These are phyloP conservation scores for Meloidogyne exigua DNA, from an alignment of 1,140 invertebrate species.

Conservation along the genomic window DNA sequence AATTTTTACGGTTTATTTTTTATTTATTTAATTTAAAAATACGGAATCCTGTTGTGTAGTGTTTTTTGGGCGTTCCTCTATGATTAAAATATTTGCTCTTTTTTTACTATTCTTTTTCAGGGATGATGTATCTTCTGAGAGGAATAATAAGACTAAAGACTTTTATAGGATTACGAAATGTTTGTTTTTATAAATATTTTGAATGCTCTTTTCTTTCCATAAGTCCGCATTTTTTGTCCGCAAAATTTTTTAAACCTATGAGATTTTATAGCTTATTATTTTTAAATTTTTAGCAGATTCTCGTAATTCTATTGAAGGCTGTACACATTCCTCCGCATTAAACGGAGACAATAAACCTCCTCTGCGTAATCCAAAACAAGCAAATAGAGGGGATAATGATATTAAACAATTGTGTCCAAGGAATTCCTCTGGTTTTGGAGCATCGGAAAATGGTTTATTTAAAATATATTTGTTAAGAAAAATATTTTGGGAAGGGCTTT, in stretches of 20 bases:
- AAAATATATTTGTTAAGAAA: not conserved
- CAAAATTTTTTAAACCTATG: too few relatives aligned
- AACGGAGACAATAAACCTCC: not conserved
- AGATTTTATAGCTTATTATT: too few relatives aligned
- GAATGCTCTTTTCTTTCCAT: too few relatives aligned
- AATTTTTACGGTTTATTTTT: not conserved
- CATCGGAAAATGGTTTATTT: not conserved
- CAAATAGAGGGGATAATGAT: slow-evolving; percentile 4
- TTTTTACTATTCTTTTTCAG: not conserved
- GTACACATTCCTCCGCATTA: not conserved
- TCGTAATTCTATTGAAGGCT: slow-evolving; percentile 9
- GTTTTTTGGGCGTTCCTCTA: too few relatives aligned
- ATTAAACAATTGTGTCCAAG: not conserved
- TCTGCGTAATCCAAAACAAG: not conserved
- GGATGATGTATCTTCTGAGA: not conserved
- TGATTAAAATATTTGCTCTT: not conserved
- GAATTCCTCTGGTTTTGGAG: not conserved
- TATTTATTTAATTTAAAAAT: not conserved
- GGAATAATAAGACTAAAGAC: not conserved
- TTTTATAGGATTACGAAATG: slow-evolving; percentile 25
- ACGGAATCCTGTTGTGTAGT: too few relatives aligned
- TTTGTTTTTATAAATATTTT: too few relatives aligned
- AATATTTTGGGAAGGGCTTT: too few relatives aligned
- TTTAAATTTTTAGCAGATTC: slow-evolving; percentile 13
- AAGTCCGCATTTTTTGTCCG: too few relatives aligned